These are phyloP conservation scores for Actenoides lindsayi DNA, from an alignment of 2,113 vertebrate species.

Conservation along the genomic window DNA sequence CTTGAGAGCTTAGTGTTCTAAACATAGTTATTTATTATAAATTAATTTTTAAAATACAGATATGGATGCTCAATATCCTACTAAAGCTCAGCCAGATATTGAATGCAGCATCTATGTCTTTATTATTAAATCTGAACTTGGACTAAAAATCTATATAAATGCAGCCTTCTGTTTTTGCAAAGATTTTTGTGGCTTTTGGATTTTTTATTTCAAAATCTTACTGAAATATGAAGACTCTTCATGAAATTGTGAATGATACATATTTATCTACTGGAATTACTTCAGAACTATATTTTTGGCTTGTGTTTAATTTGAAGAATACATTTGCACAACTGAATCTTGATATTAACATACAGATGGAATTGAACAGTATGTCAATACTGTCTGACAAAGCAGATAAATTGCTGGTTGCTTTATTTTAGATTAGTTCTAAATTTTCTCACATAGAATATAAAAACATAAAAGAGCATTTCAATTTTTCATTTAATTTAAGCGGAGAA, in stretches of 20 bases:
- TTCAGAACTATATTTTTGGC: slow-evolving; percentile 47
- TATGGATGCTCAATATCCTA: neutral
- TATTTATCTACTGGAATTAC: slow-evolving; percentile 60
- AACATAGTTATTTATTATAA: neutral
- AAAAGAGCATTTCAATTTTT: slow-evolving; percentile 74
- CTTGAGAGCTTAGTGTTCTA: neutral
- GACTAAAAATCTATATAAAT: slow-evolving; percentile 14
- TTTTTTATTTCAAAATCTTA: slow-evolving; percentile 2
- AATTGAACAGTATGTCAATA: slow-evolving; percentile 72
- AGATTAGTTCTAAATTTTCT: slow-evolving; percentile 69
- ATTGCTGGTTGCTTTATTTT: slow-evolving; percentile 61
- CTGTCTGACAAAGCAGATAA: slow-evolving; percentile 72
- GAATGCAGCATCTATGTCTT: neutral
- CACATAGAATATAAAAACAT: slow-evolving; percentile 62
- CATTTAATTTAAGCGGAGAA: slow-evolving; percentile 69
- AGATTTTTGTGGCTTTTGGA: neutral
- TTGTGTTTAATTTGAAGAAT: slow-evolving; percentile 63
- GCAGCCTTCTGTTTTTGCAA: neutral
- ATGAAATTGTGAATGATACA: slow-evolving; percentile 11
- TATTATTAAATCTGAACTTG: neutral
- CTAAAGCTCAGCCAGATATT: neutral
- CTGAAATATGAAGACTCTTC: neutral
- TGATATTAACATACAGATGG: slow-evolving; percentile 77
- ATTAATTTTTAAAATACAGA: neutral
- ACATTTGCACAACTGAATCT: slow-evolving; percentile 62